Evolutionary conservation across 2,797 vertebrate species (phyloP), one percentile per base, ranked within the genome.

Genomic region (Esox masquinongy): DNA sequence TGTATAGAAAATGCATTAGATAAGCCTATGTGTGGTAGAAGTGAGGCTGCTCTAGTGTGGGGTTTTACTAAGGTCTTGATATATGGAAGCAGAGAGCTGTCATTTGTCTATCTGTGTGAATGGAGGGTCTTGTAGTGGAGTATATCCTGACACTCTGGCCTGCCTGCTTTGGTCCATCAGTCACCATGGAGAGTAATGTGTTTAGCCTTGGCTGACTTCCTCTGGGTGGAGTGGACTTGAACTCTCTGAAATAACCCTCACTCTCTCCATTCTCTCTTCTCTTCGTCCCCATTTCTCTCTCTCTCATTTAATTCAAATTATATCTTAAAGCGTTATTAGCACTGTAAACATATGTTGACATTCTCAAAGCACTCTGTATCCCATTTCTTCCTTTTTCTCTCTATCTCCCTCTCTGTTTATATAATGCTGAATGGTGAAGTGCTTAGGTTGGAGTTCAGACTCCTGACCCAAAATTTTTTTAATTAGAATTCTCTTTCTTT

Each of bases 161-260:
- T 34, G 16, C 29, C 29, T 17, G 26, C 31, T 31, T 26, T 59
- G n/a, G n/a, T 72, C 50, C 24, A 50, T 49, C 68, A 53, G 50
- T 70, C 19, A 31, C 70, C 51, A 34, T 72, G 50, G 70, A 56
- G 70, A 56, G 26, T 34, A 72, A 56, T 53, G 29, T 31, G 4
- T 72, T 34, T 72, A 71, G 49, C 70, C 49, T 26, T 34, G 50
- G 4, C 16, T 9, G 26, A 72, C 29, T 53, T 72, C 68, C 24
- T 6, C 47, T 70, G 68, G 43, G 22, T 53, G 24, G n/a, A 22
- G 19, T 34, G 7, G 36, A 17, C 24, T 51, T 24, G 49, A 31
- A 39, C 51, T 22, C 51, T 36, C 17, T 72, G 22, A 34, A 53
- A n/a, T 29, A 43, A 26, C 39, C 50, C 43, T 49, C 39, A 16